Evolutionary conservation across 2,113 vertebrate species (phyloP), one percentile per base, ranked within the genome.

Genomic region (Dipodomys ordii): DNA sequence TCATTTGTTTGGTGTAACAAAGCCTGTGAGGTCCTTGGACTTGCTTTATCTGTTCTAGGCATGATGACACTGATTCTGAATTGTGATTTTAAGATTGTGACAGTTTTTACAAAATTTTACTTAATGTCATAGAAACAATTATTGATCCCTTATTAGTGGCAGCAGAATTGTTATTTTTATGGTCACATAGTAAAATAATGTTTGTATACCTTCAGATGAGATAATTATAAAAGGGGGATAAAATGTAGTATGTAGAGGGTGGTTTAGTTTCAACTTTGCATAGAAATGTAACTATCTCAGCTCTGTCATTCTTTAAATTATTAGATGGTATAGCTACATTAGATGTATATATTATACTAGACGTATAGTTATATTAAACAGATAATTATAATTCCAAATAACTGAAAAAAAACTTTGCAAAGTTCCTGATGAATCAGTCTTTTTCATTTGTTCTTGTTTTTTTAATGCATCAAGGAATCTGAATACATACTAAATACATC

Each of bases 131-230:
- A 81, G 89, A 84, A 76, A 85, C 88, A 83, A 88, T 95, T 91
- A 62, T 65, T 77, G n/a, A n/a, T 86, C 93, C n/a, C 92, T 94
- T 91, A 81, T n/a, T 91, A 69, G 87, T 39, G 15, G 10, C 28
- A 89, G 35, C 67, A 77, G 79, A 80, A 64, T 91, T 90, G 78
- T 15, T 95, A 77, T 90, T 79, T 64, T 91, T 74, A 78, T 25
- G 57, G 46, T 92, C 53, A 60, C 20, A n/a, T 87, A 88, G 44
- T 93, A 88, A 95, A 96, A 91, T 89, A 53, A 84, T 68, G 93
- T 95, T 92, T 93, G 30, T 88, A 32, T 92, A 87, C 85, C 39
- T 90, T 93, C 80, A 92, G 32, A 67, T 88, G 64, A 91, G 91
- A 39, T 78, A 87, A 79, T 32, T 46, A 64, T 16, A 32, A 88